Evolutionary conservation across 2,113 vertebrate species (phyloP), one percentile per base, ranked within the genome.

Genomic region (Myotis brandtii): DNA sequence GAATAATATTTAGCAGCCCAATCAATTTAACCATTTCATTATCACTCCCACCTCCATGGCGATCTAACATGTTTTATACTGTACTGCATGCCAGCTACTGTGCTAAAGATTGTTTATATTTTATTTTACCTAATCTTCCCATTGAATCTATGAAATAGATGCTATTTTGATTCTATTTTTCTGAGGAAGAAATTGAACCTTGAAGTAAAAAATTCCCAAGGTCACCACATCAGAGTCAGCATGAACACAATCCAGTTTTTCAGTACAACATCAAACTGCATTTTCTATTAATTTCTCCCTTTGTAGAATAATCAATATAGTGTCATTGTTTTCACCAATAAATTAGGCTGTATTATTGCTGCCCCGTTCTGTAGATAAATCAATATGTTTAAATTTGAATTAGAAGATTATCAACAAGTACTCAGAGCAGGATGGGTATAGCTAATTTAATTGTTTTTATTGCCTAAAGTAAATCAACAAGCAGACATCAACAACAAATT

Each of bases 401-500:
- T 67, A 91, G 75, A 97, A 95, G 54, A 70, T 95, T 37, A 80
- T 92, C 43, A 62, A 23, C 72, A 97, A 86, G 46, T 72, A 93
- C 92, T 85, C 91, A 89, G 37, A 59, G 48, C 3, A 94, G 30
- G 52, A 67, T 75, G 17, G 67, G 9, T 37, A 86, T 86, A 94
- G 81, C 25, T 93, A 87, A 95, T 97, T 89, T 75, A 89, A 93
- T 80, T 97, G 17, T 52, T 96, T 95, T 94, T 66, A 93, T 77
- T 91, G 89, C 32, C 32, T 62, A 89, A 85, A 90, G 84, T 20
- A 94, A 76, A 8, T 96, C 0, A 1, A 54, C 86, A 96, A 84
- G n/a, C 79, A 21, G 52, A 94, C 23, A 9, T 9, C 48, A 95
- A 56, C 46, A 96, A 40, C 23, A 97, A 87, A 96, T n/a, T 2